phyloP scores from a whole-genome alignment of 2,113 vertebrate species.

The Lampris incognitus region DNA sequence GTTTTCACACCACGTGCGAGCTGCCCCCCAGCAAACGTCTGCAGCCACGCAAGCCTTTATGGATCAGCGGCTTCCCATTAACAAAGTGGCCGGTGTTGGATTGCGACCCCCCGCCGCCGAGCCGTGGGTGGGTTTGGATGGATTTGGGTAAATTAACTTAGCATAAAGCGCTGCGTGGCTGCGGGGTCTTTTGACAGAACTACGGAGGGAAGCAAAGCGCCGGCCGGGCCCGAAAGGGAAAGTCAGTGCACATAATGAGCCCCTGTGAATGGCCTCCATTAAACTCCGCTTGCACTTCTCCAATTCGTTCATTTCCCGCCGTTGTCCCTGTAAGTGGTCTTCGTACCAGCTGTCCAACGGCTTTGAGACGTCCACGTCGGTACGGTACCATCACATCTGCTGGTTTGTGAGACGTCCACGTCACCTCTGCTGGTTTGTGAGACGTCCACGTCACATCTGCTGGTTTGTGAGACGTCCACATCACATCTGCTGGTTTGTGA shows the following conservation, averaged over 20 bases:
- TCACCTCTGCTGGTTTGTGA: too few species aligned
- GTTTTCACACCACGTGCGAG: conserved; percentile 88
- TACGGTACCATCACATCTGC: too few species aligned
- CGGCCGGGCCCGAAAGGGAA: conserved; percentile 57
- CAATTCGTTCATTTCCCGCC: too few species aligned
- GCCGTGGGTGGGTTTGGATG: conserved; percentile 85
- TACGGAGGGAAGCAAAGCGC: conserved; percentile 60
- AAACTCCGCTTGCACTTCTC: too few species aligned
- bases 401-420: too few species aligned
- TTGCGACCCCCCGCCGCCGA: conserved; percentile 46
- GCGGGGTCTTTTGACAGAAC: conserved; percentile 57
- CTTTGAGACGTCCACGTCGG: too few species aligned
- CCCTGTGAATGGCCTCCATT: conserved; percentile 49
- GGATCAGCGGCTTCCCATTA: conserved; percentile 99
- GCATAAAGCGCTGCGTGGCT: conserved; percentile 80
- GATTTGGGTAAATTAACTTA: conserved; percentile 90
- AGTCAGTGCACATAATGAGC: conserved; percentile 68
- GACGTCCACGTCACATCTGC: too few species aligned
- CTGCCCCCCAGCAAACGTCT: conserved; percentile 93
- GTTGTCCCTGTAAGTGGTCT: too few species aligned
- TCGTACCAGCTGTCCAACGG: too few species aligned
- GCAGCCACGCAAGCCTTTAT: conserved; percentile 83
- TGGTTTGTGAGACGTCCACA: too few species aligned
- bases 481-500: too few species aligned
- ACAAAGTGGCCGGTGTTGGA: conserved; percentile 87